phyloP scores from a whole-genome alignment of 1,140 invertebrate genomes.

The Trissolcus basalis region DNA sequence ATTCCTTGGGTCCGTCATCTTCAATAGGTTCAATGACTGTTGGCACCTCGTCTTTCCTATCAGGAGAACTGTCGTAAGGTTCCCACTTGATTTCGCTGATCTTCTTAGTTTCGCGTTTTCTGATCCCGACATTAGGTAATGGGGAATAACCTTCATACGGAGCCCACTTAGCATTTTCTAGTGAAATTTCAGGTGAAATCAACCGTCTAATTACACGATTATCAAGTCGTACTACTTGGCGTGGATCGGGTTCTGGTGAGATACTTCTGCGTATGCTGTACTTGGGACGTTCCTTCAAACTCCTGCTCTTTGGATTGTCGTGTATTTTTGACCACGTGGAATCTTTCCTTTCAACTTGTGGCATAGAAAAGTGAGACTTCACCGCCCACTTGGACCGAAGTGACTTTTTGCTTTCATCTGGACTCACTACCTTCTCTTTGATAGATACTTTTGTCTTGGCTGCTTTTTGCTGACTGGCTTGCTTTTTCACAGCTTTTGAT shows the following conservation, averaged over 20 bases:
- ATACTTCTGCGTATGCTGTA: conserved; percentile 72
- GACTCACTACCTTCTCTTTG: conserved; percentile 64
- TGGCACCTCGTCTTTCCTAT: conserved; percentile 12
- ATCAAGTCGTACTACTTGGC: conserved; percentile 63
- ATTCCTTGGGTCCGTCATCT: conserved; percentile 57
- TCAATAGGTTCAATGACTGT: conserved; percentile 25
- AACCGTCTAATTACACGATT: conserved; percentile 67
- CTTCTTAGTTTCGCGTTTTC: conserved; percentile 68
- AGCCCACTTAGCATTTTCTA: conserved; percentile 70
- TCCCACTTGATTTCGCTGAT: conserved; percentile 72
- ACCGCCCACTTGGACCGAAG: conserved; percentile 68
- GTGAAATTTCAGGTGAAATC: conserved; percentile 70
- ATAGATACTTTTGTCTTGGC: conserved; percentile 27
- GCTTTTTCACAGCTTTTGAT: conserved; percentile 26
- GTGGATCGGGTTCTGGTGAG: conserved; percentile 73
- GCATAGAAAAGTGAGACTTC: conserved; percentile 71
- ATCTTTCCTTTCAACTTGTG: conserved; percentile 65
- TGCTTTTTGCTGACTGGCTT: conserved; percentile 16
- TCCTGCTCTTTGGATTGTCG: conserved; percentile 68
- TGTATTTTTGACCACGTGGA: conserved; percentile 60
- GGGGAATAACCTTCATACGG: conserved; percentile 74
- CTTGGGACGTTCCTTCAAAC: conserved; percentile 70
- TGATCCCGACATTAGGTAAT: conserved; percentile 67
- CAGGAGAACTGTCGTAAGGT: conserved; percentile 67
- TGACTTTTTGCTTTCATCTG: conserved; percentile 59